phyloP scores from a whole-genome alignment of 2,113 vertebrate species.

The Isurus oxyrinchus region DNA sequence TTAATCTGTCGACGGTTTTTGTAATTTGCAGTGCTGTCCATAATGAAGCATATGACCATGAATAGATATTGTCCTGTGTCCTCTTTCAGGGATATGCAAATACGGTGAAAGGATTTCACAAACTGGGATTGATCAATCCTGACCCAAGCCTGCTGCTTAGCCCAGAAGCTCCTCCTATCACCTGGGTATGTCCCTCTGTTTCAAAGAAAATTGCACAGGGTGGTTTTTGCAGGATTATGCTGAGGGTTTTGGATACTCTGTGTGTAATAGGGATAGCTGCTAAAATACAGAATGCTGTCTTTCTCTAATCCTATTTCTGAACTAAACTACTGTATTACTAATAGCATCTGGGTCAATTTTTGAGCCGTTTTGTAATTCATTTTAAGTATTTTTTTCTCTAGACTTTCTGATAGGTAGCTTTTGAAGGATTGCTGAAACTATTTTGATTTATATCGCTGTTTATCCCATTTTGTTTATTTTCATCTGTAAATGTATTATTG shows the following conservation, averaged over 20 bases:
- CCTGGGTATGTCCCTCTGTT: conserved; percentile 69
- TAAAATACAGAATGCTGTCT: neutral
- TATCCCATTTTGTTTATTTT: neutral
- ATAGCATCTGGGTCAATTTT: neutral
- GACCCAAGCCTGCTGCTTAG: conserved; percentile 65
- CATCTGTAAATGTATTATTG: neutral
- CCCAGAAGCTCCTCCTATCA: conserved; percentile 52
- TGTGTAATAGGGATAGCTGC: neutral
- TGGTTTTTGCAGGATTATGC: neutral
- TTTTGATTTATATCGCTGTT: neutral
- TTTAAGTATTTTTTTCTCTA: neutral
- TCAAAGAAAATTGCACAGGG: neutral
- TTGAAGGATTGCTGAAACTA: neutral
- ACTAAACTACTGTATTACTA: neutral
- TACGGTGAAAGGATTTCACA: conserved; percentile 75
- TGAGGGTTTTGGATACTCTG: neutral
- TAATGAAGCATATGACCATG: neutral
- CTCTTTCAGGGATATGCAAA: conserved; percentile 74
- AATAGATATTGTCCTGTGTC: conserved; percentile 39
- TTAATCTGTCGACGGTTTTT: neutral
- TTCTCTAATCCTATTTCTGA: neutral
- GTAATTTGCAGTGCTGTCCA: neutral
- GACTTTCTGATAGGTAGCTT: neutral
- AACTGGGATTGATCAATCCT: conserved; percentile 78
- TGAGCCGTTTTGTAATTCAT: neutral